Conservation (phyloP, 2,888 invertebrate species). For the Rhodophaea formosa region DNA sequence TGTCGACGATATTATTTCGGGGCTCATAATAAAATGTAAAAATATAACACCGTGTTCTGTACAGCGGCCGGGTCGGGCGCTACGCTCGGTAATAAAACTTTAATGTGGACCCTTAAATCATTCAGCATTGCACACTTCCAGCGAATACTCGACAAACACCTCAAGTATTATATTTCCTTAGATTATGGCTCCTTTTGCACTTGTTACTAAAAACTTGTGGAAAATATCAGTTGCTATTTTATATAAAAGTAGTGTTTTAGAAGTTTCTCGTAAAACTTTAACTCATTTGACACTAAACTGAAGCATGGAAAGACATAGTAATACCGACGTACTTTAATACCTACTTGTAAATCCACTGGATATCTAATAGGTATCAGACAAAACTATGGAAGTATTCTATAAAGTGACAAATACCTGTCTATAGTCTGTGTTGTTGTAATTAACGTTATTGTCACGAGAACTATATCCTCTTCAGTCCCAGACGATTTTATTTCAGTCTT, state of each 20-base stretch:
- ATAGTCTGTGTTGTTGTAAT: too few species aligned
- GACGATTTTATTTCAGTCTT: too few species aligned
- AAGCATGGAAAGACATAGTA: too few species aligned
- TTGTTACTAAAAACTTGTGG: background rate
- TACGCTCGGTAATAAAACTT: slow-evolving; percentile 39
- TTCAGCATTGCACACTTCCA: slow-evolving; percentile 34
- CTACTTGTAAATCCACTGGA: too few species aligned
- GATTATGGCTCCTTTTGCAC: background rate
- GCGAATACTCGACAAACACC: background rate
- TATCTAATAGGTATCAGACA: too few species aligned
- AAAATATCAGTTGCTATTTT: background rate
- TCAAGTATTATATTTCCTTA: background rate
- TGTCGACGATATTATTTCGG: slow-evolving; percentile 22
- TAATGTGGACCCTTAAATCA: slow-evolving; percentile 47
- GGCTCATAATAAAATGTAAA: slow-evolving; percentile 25
- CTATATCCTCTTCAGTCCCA: too few species aligned
- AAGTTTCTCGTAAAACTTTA: background rate
- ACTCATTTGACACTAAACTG: too few species aligned
- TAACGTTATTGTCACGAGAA: too few species aligned
- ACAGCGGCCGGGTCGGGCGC: slow-evolving; percentile 22
- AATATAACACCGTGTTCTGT: slow-evolving; percentile 24
- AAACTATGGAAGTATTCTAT: too few species aligned
- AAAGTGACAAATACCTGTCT: too few species aligned
- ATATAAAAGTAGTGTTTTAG: background rate
- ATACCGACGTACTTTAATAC: too few species aligned